These are phyloP conservation scores for Pammene aurita DNA, from an alignment of 2,888 invertebrate species.

Conservation along the genomic window DNA sequence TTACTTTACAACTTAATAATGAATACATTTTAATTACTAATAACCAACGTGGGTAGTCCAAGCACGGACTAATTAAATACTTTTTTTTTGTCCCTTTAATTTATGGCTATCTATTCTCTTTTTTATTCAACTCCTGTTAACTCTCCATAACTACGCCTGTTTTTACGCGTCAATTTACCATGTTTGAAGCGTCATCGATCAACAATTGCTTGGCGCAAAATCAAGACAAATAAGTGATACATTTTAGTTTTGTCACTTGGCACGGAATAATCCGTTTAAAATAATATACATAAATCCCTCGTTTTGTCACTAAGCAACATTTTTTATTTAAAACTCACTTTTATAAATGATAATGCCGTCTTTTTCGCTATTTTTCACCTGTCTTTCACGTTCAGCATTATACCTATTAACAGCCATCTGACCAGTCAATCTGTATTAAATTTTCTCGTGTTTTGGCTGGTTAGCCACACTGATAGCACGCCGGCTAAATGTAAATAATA, in stretches of 20 bases:
- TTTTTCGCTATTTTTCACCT: too few species aligned
- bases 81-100: conserved; percentile 16
- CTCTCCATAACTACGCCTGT: not conserved
- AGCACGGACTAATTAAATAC: conserved; percentile 9
- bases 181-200: conserved; percentile 23
- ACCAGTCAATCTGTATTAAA: not conserved
- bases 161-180: conserved; percentile 13
- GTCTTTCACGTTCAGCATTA: too few species aligned
- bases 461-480: conserved; percentile 17
- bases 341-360: too few species aligned
- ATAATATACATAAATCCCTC: too few species aligned
- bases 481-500: conserved; percentile 30
- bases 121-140: conserved; percentile 22
- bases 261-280: too few species aligned
- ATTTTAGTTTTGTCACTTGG: not conserved
- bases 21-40: conserved; percentile 5
- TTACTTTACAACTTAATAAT: conserved; percentile 2
- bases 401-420: not conserved
- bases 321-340: too few species aligned
- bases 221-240: not conserved
- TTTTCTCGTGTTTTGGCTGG: conserved; percentile 13
- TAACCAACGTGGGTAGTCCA: conserved; percentile 8
- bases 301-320: too few species aligned
- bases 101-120: conserved; percentile 1
- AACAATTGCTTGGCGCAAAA: conserved; percentile 23